phyloP scores from a whole-genome alignment of 2,113 vertebrate species.

The Anarrhichthys ocellatus region DNA sequence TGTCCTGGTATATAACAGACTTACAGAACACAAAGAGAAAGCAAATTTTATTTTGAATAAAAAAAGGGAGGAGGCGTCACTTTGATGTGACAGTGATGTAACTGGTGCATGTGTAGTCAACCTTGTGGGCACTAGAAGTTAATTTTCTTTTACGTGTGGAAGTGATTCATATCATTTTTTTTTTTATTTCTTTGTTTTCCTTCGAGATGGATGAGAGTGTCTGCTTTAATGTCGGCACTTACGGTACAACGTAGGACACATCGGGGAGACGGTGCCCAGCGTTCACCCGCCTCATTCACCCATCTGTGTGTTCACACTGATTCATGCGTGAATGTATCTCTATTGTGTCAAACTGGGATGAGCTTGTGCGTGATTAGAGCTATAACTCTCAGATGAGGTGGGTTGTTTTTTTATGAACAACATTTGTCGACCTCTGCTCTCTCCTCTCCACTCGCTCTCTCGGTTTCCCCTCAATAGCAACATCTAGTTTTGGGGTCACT shows the following conservation, averaged over 20 bases:
- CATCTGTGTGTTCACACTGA: constrained; percentile 68
- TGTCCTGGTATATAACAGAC: background rate
- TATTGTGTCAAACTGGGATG: constrained; percentile 87
- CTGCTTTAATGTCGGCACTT: constrained; percentile 21
- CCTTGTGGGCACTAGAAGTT: background rate
- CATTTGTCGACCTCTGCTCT: constrained; percentile 64
- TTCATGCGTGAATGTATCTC: constrained; percentile 93
- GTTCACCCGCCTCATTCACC: constrained; percentile 5
- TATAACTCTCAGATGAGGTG: constrained; percentile 90
- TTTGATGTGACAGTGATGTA: background rate
- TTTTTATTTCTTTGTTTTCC: constrained; percentile 31
- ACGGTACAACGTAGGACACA: constrained; percentile 5
- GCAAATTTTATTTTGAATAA: background rate
- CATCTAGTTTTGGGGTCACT: constrained; percentile 94
- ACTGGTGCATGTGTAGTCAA: background rate
- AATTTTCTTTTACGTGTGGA: background rate
- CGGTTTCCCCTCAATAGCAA: constrained; percentile 88
- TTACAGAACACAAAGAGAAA: background rate
- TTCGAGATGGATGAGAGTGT: constrained; percentile 20
- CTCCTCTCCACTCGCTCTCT: constrained; percentile 76
- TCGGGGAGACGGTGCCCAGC: background rate
- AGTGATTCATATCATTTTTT: background rate
- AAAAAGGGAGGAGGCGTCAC: background rate
- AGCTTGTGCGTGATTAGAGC: constrained; percentile 91
- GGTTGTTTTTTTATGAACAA: constrained; percentile 77